phyloP scores from a whole-genome alignment of 2,113 vertebrate genomes.

The Pterocles gutturalis region DNA sequence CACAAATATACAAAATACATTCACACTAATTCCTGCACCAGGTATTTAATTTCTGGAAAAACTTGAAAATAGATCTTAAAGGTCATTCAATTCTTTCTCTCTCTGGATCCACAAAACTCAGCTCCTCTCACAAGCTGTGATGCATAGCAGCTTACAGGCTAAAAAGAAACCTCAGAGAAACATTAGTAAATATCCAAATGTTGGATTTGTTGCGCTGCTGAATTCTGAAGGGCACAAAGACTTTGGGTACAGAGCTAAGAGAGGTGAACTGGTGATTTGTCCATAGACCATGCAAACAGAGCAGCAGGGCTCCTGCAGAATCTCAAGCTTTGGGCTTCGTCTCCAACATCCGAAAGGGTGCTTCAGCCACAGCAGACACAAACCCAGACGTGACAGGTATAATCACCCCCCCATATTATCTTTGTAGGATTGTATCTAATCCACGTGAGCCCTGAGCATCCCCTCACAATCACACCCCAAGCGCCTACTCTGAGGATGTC shows the following conservation, averaged over 20 bases:
- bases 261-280: neutral
- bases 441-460: neutral
- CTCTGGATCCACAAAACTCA: neutral
- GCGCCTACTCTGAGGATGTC: neutral
- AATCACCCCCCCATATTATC: neutral
- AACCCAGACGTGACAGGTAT: neutral
- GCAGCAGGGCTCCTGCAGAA: neutral
- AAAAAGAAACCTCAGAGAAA: neutral
- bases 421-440: neutral
- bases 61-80: neutral
- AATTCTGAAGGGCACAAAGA: neutral
- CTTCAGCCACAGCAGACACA: neutral
- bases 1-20: neutral
- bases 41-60: neutral
- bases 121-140: neutral
- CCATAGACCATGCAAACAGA: neutral
- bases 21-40: neutral
- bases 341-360: neutral
- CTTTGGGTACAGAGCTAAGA: neutral
- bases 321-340: neutral
- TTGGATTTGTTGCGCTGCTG: neutral
- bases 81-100: neutral
- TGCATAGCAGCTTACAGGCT: accelerated
- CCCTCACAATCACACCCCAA: neutral
- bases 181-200: neutral